A percentile compares a stretch with the other conserved stretches of the same genome.
These are phyloP conservation scores for Orthosia incerta DNA, from an alignment of 2,888 invertebrate species.

Conservation along the genomic window DNA sequence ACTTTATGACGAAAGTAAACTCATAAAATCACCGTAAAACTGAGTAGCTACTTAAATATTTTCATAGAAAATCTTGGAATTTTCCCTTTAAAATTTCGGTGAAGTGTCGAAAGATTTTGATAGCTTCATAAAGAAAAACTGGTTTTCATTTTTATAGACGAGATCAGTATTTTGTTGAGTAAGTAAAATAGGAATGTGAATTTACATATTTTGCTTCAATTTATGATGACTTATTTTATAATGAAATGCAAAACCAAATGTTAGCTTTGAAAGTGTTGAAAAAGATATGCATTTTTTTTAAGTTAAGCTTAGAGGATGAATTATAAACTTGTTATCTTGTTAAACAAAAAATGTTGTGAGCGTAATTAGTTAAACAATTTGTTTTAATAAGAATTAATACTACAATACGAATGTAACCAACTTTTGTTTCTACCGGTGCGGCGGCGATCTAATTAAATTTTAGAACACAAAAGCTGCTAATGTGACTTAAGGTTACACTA, in stretches of 20 bases:
- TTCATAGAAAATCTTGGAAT: conserved; percentile 22
- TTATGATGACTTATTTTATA: neutral
- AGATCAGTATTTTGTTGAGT: conserved; percentile 12
- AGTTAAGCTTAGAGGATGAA: too few relatives aligned
- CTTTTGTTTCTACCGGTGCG: too few relatives aligned
- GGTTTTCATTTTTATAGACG: conserved; percentile 26
- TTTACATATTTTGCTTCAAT: conserved; percentile 3
- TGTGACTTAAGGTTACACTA: too few relatives aligned
- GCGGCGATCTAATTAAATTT: too few relatives aligned
- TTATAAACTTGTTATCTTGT: too few relatives aligned
- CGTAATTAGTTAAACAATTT: too few relatives aligned
- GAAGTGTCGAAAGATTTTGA: conserved; percentile 36
- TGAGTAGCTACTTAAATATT: conserved; percentile 17
- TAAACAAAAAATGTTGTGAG: too few relatives aligned
- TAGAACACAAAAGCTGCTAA: too few relatives aligned
- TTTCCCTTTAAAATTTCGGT: conserved; percentile 18
- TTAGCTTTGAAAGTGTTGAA: too few relatives aligned
- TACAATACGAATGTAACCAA: too few relatives aligned
- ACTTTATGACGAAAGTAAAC: conserved; percentile 56
- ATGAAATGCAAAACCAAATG: neutral
- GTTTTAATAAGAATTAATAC: too few relatives aligned
- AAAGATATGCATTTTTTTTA: too few relatives aligned
- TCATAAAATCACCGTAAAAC: conserved; percentile 45
- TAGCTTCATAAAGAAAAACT: conserved; percentile 28
- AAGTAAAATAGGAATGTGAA: neutral